These are phyloP conservation scores for Hirudinaria manillensis DNA, from an alignment of 2,888 invertebrate species.

Conservation along the genomic window DNA sequence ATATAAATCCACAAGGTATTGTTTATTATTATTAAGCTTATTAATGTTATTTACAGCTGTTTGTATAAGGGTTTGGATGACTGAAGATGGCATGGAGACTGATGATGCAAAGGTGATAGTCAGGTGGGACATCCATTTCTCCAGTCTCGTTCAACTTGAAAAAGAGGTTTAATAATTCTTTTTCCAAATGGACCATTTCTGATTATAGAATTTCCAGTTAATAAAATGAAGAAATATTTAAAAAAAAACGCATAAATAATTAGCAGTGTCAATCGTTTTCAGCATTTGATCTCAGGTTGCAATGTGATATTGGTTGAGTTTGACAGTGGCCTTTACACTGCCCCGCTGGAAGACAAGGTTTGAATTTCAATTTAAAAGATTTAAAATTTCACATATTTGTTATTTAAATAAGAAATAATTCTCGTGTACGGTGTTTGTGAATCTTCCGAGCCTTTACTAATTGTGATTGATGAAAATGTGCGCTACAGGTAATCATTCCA, in stretches of 20 bases:
- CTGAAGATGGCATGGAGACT: not conserved
- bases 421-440: not conserved
- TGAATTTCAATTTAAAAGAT: not conserved
- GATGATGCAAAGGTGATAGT: conserved; percentile 2
- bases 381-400: not conserved
- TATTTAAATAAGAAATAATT: not conserved
- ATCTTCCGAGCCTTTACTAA: no score
- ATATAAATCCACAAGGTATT: no score
- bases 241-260: no score
- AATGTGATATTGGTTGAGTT: conserved; percentile 14
- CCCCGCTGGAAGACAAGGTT: conserved; percentile 2
- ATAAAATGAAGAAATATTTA: no score
- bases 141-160: not conserved
- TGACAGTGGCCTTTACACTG: not conserved
- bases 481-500: not conserved
- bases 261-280: not conserved
- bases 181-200: not conserved
- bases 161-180: not conserved
- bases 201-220: no score
- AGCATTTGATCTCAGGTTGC: not conserved
- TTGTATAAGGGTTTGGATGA: conserved; percentile 4
- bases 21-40: not conserved
- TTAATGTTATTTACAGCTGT: not conserved
- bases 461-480: not conserved
- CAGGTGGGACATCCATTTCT: conserved; percentile 1